Evolutionary conservation across 2,888 invertebrate species (phyloP).

Genomic region (Tanaodytes sp.): DNA sequence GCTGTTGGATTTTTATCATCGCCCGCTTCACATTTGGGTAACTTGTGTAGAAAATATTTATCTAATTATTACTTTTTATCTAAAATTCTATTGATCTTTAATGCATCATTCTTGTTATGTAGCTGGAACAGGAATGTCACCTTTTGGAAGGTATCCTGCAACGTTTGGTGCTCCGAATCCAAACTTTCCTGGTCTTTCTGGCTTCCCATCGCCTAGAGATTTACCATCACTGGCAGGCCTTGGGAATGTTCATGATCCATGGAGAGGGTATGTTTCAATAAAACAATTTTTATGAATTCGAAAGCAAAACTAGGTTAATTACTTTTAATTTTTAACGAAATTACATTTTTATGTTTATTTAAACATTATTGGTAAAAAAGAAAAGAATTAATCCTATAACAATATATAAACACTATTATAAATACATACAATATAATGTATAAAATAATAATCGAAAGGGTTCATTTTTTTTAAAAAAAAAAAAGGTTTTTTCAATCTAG

Average conservation of each 20-base stretch:
- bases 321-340: too few species aligned
- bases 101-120: not conserved
- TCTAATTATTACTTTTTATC: too few species aligned
- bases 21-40: constrained; percentile 82
- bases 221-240: constrained; percentile 75
- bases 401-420: too few species aligned
- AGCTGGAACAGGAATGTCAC: constrained; percentile 81
- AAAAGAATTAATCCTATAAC: too few species aligned
- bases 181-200: constrained; percentile 80
- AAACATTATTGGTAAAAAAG: too few species aligned
- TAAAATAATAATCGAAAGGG: not conserved
- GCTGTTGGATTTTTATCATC: constrained; percentile 79
- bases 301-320: too few species aligned
- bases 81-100: too few species aligned
- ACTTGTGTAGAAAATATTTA: too few species aligned
- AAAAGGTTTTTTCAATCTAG: not conserved
- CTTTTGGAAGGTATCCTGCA: constrained; percentile 86
- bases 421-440: too few species aligned
- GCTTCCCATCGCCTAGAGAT: constrained; percentile 78
- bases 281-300: not conserved
- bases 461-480: not conserved
- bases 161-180: constrained; percentile 79
- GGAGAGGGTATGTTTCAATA: constrained; percentile 76
- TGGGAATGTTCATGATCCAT: constrained; percentile 78
- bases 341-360: too few species aligned